These are phyloP conservation scores for Adoxophyes honmai DNA, from an alignment of 1,140 invertebrate species.

Conservation along the genomic window DNA sequence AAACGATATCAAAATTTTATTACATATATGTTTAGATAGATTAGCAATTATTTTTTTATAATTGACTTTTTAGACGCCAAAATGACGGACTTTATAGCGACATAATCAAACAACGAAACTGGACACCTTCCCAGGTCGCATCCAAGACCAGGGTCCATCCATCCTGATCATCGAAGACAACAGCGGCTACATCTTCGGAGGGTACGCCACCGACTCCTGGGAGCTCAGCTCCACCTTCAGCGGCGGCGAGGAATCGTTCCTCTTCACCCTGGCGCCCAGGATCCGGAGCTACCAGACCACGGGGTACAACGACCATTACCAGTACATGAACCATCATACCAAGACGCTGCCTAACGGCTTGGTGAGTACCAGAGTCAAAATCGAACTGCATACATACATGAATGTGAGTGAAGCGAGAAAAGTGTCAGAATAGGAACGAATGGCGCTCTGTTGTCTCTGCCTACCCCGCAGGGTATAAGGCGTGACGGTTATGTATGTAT, in stretches of 20 bases:
- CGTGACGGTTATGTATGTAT: no score
- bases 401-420: no score
- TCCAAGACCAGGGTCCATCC: slow-evolving; percentile 87
- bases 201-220: slow-evolving; percentile 89
- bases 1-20: no score
- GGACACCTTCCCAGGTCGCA: slow-evolving; percentile 80
- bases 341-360: slow-evolving; percentile 95
- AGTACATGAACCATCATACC: slow-evolving; percentile 93
- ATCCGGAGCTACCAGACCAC: slow-evolving; percentile 87
- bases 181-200: slow-evolving; percentile 92
- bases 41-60: no score
- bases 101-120: no score
- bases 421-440: no score
- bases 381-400: no score
- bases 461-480: no score
- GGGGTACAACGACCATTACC: slow-evolving; percentile 92
- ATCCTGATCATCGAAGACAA: slow-evolving; percentile 88
- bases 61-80: no score
- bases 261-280: slow-evolving; percentile 88
- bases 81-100: no score
- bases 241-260: slow-evolving; percentile 86
- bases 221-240: slow-evolving; percentile 70
- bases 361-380: slow-evolving; percentile 75
- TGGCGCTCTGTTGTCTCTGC: no score
- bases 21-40: no score